Evolutionary conservation across 2,113 vertebrate species (phyloP).

Genomic region (Pseudopodoces humilis): DNA sequence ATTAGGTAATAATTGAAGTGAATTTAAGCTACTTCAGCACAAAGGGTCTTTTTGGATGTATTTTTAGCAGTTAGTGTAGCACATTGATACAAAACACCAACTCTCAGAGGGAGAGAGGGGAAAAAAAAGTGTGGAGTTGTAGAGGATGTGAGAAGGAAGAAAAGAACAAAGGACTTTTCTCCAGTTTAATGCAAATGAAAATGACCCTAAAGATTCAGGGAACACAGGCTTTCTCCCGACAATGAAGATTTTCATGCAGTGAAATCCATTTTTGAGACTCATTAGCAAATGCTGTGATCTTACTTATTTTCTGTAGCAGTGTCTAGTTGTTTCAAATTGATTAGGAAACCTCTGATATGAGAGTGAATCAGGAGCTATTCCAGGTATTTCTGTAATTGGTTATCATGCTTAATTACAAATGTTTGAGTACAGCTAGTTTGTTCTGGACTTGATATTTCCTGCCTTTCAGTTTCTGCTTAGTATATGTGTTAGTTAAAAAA

Average conservation of each 20-base stretch:
- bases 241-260: slow-evolving; percentile 76
- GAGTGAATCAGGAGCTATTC: slow-evolving; percentile 66
- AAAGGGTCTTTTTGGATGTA: slow-evolving; percentile 59
- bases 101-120: background rate
- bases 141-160: slow-evolving; percentile 49
- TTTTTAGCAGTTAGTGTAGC: slow-evolving; percentile 65
- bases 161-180: slow-evolving; percentile 74
- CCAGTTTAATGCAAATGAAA: slow-evolving; percentile 78
- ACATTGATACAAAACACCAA: slow-evolving; percentile 58
- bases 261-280: slow-evolving; percentile 79
- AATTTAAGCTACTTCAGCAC: slow-evolving; percentile 59
- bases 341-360: slow-evolving; percentile 75
- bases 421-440: slow-evolving; percentile 72
- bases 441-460: slow-evolving; percentile 64
- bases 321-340: slow-evolving; percentile 76
- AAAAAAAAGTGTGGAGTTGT: background rate
- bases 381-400: slow-evolving; percentile 79
- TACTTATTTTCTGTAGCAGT: slow-evolving; percentile 74
- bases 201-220: slow-evolving; percentile 73
- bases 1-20: slow-evolving; percentile 71
- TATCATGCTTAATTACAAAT: slow-evolving; percentile 79
- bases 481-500: background rate
- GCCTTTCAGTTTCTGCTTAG: slow-evolving; percentile 43
- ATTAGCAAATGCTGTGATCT: slow-evolving; percentile 78
- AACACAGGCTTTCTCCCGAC: slow-evolving; percentile 71